Evolutionary conservation across 1,140 invertebrate species (phyloP).

Genomic region (Papilio polyxenes): DNA sequence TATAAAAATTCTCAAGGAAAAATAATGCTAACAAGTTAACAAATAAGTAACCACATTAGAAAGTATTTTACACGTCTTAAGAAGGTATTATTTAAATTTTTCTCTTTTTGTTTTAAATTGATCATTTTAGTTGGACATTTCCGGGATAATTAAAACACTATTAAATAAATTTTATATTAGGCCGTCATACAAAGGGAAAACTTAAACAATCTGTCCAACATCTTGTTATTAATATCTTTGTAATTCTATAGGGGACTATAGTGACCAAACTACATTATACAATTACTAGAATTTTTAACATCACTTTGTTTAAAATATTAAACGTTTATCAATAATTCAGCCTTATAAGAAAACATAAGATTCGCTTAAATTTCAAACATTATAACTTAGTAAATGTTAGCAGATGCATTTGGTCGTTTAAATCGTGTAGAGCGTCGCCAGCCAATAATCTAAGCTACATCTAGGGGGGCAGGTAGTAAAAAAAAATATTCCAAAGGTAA

Average conservation of each 20-base stretch:
- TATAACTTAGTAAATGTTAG: background rate
- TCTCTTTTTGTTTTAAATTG: background rate
- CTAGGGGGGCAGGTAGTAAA: no score
- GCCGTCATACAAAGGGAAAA: background rate
- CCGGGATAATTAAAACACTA: no score
- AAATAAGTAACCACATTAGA: background rate
- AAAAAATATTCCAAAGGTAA: no score
- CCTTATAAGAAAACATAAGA: slow-evolving; percentile 17
- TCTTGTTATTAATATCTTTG: background rate
- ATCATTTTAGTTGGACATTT: background rate
- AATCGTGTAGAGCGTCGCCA: background rate
- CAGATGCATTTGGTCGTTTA: background rate
- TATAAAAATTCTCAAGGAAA: background rate
- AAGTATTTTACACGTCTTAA: background rate
- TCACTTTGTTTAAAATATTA: background rate
- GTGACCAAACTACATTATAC: no score
- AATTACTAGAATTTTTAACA: background rate
- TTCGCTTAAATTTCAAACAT: background rate
- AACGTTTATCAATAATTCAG: background rate
- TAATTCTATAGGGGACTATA: background rate
- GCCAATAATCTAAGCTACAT: no score
- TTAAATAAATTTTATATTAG: background rate
- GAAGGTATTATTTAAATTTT: background rate
- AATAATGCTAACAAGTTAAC: background rate
- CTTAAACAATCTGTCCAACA: background rate